Conservation (phyloP, 2,888 invertebrate species). For the Drosophila merina region DNA sequence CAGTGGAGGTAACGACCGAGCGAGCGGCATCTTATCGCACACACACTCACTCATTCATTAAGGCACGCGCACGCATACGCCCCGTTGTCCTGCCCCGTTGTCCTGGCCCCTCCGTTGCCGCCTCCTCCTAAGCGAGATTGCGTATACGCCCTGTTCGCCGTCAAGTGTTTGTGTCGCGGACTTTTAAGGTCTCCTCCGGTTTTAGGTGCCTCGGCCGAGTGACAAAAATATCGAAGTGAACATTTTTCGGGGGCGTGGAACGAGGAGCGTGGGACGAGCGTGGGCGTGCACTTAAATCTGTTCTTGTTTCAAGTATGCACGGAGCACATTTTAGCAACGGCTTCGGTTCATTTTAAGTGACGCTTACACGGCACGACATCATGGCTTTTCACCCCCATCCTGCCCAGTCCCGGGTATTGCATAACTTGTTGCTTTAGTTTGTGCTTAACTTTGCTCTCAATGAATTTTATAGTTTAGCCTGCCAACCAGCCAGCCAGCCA, state of each 20-base stretch:
- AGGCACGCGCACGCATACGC: conserved; percentile 60
- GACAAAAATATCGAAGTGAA: conserved; percentile 50
- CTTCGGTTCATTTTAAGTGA: conserved; percentile 64
- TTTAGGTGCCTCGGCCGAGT: conserved; percentile 23
- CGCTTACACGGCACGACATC: conserved; percentile 69
- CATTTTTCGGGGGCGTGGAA: background rate
- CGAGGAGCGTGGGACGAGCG: background rate
- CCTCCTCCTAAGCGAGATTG: conserved; percentile 23
- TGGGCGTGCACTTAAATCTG: conserved; percentile 70
- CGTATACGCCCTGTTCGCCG: conserved; percentile 51
- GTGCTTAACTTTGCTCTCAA: conserved; percentile 75
- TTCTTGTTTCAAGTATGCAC: conserved; percentile 66
- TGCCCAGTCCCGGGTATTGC: background rate
- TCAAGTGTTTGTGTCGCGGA: conserved; percentile 64
- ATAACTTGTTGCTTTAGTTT: conserved; percentile 67
- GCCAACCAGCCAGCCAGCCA: conserved; percentile 21
- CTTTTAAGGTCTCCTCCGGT: conserved; percentile 49
- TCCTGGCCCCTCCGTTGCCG: background rate
- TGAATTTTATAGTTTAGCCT: conserved; percentile 73
- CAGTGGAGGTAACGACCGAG: conserved; percentile 50
- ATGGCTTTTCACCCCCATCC: conserved; percentile 9
- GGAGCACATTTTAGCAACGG: conserved; percentile 61
- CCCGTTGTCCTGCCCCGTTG: conserved; percentile 24
- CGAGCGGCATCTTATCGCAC: conserved; percentile 29
- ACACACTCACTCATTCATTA: conserved; percentile 61